These are phyloP conservation scores for Acrocephalus scirpaceus DNA, from an alignment of 2,797 vertebrate species.

Conservation along the genomic window DNA sequence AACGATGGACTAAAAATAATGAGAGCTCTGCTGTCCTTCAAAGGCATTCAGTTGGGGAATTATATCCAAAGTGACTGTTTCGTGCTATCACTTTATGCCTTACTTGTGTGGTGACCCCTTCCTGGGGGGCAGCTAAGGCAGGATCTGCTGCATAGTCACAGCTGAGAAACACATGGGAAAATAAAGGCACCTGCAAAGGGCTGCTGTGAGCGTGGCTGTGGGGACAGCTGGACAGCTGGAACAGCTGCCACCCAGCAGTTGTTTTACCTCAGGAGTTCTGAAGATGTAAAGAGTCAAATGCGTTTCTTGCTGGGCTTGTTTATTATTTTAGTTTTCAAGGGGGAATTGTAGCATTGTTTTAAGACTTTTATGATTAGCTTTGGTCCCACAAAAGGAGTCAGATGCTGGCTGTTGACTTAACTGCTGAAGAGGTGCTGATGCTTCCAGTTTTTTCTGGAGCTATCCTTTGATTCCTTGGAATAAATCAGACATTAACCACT, in stretches of 20 bases:
- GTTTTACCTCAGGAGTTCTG: neutral
- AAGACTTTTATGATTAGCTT: neutral
- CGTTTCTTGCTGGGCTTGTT: slow-evolving; percentile 29
- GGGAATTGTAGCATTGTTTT: neutral
- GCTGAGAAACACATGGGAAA: neutral
- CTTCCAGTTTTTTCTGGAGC: neutral
- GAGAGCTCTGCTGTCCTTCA: neutral
- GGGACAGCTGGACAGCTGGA: neutral
- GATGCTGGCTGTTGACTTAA: neutral
- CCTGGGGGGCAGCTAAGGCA: neutral
- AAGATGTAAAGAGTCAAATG: neutral
- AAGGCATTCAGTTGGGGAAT: neutral
- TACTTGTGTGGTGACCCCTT: neutral
- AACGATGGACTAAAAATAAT: neutral
- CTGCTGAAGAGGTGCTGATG: neutral
- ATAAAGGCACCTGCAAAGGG: neutral
- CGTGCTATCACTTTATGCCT: neutral
- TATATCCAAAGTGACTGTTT: neutral
- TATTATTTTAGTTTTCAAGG: neutral
- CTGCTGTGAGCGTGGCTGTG: neutral
- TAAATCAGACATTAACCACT: neutral
- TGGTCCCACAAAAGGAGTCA: neutral
- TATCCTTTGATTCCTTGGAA: neutral
- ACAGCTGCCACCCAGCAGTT: neutral
- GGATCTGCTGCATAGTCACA: neutral